Conservation (phyloP, 2,888 invertebrate species). For the Scaptomyza reducta region DNA sequence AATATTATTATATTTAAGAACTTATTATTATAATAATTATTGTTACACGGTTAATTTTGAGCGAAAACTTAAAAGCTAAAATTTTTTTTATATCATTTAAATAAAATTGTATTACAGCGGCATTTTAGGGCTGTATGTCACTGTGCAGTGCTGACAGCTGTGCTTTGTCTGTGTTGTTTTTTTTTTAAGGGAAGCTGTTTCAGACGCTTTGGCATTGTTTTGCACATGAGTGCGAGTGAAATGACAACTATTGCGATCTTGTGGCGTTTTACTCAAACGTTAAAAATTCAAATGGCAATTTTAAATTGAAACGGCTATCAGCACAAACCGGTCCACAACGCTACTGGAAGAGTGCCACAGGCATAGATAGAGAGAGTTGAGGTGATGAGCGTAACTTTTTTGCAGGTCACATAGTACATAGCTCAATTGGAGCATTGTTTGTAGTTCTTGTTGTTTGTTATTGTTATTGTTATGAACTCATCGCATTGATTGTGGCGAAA, state of each 20-base stretch:
- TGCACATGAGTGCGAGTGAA: conserved; percentile 42
- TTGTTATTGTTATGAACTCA: conserved; percentile 59
- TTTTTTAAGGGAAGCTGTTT: conserved; percentile 56
- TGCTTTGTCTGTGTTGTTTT: conserved; percentile 28
- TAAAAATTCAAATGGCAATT: conserved; percentile 65
- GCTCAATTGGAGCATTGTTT: conserved; percentile 44
- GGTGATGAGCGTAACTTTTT: conserved; percentile 33
- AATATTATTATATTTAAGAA: no score
- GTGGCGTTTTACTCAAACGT: conserved; percentile 50
- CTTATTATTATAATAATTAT: no score
- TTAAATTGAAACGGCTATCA: conserved; percentile 47
- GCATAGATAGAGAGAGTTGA: conserved; percentile 12
- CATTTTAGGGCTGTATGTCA: conserved; percentile 7
- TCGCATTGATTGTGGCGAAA: conserved; percentile 39
- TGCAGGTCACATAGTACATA: conserved; percentile 43
- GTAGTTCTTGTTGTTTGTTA: conserved; percentile 35
- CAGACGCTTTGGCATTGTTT: conserved; percentile 4
- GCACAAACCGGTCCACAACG: conserved; percentile 48
- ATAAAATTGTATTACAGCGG: neutral
- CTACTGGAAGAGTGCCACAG: neutral
- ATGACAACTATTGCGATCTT: conserved; percentile 36
- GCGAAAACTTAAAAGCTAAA: neutral
- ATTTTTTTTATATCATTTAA: neutral
- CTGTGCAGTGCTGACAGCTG: conserved; percentile 41
- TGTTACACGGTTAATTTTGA: rapidly evolving